Evolutionary conservation across 2,113 vertebrate species (phyloP).

Genomic region (Pteropus alecto): DNA sequence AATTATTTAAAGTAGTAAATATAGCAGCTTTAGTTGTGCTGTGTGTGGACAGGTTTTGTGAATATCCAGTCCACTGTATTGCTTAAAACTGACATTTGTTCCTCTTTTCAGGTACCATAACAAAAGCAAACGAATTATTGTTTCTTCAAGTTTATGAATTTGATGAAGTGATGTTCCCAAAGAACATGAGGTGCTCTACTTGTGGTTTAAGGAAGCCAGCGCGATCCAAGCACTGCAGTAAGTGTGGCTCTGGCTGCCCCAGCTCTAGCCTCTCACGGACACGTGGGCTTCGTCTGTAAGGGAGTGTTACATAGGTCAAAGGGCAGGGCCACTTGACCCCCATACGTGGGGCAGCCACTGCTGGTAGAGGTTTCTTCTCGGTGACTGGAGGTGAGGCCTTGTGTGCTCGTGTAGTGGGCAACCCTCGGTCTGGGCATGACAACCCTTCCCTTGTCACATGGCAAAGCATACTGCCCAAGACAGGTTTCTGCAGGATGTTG

Average conservation of each 20-base stretch:
- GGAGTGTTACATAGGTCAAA: not conserved
- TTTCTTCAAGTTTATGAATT: conserved; percentile 87
- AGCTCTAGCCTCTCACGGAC: accelerated
- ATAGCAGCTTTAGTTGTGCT: not conserved
- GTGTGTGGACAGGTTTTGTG: not conserved
- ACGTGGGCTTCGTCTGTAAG: accelerated
- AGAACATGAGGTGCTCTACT: conserved; percentile 84
- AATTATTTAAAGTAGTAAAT: not conserved
- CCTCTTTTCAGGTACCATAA: conserved; percentile 86
- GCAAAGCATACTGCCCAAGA: not conserved
- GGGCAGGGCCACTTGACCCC: not conserved
- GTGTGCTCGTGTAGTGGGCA: not conserved
- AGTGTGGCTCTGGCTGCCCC: conserved; percentile 34
- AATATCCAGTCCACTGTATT: not conserved
- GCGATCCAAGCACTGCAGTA: conserved; percentile 96
- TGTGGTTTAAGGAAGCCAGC: conserved; percentile 92
- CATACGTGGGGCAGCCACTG: not conserved
- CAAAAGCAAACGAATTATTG: conserved; percentile 83
- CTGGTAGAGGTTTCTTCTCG: not conserved
- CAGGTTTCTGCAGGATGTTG: not conserved
- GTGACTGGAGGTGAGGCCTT: not conserved
- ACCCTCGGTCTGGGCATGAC: not conserved
- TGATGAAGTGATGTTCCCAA: conserved; percentile 88
- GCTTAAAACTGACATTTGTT: not conserved
- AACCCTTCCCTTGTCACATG: accelerated